Base-by-base conservation (phyloP, 2,888 invertebrate genomes). In the Drosophila macrospina region DNA sequence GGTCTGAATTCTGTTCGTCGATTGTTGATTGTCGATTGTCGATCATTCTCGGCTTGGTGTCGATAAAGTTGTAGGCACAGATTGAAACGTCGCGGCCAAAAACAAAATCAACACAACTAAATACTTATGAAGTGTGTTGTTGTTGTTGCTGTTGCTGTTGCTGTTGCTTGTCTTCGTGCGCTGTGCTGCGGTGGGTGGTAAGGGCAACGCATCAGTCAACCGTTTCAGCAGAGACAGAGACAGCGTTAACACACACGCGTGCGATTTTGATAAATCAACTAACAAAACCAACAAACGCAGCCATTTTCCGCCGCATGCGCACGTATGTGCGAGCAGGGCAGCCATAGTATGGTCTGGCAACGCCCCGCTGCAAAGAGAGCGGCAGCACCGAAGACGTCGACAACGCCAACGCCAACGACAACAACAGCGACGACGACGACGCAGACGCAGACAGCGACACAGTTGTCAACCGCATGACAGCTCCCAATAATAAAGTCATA, bases 401-500 rank as follows among this genome's bases (percentile, higher is more conserved):
- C 20, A 20, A 20, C 51, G 52, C 51, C 56, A 13, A 34, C n/a
- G n/a, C n/a, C n/a, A 26, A 59, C 51, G 52, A 55, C 56, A 13
- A 34, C 63, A 28, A 28, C 20, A 20, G 20, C 54, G 59, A 30
- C 50, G 56, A 62, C 57, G 48, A 54, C 69, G 75, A 81, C 80
- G 66, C 56, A 44, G 50, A 67, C 80, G 83, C 79, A 78, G 73
- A 55, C 65, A 65, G 76, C 84, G 89, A 90, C 89, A 88, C 77
- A 90, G 89, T 85, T 89, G 89, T 89, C 89, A 89, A 90, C 79
- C 86, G 76, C 75, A 73, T 86, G 86, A 86, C 86, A 86, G 86
- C 88, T 81, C 78, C 88, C 71, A 77, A 77, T 89, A 89, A 89
- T 89, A 90, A 81, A 89, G 89, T 89, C 87, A 89, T 89, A 89